Evolutionary conservation across 2,797 vertebrate species (phyloP).

Genomic region (Onychomys leucogaster): DNA sequence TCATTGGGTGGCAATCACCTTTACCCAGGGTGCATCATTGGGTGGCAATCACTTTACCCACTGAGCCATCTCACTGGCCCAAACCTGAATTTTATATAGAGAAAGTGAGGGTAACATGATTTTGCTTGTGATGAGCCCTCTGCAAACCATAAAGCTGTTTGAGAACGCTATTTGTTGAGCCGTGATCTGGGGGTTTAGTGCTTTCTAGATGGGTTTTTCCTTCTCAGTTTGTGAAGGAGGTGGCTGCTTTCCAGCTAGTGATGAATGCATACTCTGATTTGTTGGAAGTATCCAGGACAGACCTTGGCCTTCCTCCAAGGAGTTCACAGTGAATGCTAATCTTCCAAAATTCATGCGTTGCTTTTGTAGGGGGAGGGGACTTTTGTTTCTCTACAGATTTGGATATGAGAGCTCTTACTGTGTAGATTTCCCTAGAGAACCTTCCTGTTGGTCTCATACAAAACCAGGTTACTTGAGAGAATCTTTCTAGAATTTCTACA

Average conservation of each 20-base stretch:
- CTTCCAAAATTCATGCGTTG: background rate
- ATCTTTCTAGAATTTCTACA: background rate
- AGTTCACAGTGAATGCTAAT: slow-evolving; percentile 2
- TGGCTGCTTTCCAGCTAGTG: background rate
- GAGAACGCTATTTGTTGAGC: background rate
- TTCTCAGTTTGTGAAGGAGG: slow-evolving; percentile 26
- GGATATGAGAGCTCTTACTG: slow-evolving; percentile 6
- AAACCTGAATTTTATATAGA: background rate
- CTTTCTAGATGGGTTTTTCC: slow-evolving; percentile 50
- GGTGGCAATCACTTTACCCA: background rate
- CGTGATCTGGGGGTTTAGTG: background rate
- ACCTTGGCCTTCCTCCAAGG: background rate
- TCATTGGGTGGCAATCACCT: background rate
- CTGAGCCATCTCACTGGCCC: background rate
- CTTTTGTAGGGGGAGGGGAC: background rate
- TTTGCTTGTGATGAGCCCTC: background rate
- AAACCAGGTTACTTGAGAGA: background rate
- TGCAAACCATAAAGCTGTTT: slow-evolving; percentile 24
- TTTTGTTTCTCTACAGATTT: slow-evolving; percentile 5
- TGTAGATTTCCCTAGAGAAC: slow-evolving; percentile 17
- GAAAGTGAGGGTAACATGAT: slow-evolving; percentile 32
- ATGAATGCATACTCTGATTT: background rate
- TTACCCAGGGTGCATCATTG: background rate
- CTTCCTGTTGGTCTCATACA: background rate
- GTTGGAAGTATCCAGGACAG: slow-evolving; percentile 8